Base-by-base conservation (phyloP, 1,140 invertebrate species). In the Aradophagus sp. region DNA sequence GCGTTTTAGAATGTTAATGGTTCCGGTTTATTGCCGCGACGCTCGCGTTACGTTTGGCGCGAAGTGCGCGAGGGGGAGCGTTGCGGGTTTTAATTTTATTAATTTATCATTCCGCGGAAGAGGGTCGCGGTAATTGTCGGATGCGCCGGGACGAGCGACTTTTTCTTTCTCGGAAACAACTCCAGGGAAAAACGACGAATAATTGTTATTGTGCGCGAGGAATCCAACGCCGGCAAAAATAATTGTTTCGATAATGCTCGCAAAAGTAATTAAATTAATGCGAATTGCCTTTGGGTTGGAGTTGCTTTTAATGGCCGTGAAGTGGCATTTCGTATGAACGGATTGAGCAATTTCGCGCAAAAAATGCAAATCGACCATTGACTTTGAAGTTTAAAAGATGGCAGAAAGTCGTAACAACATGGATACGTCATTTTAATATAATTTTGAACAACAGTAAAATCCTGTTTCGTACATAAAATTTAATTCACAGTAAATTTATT, bases 1-100 rank as follows among this genome's bases (percentile, higher is more conserved):
- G 34, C 27, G 26, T 41, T 61, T 61, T 35, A 41, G 36, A 61
- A 50, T 61, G 56, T 61, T 59, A 61, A 50, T 61, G 38, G 29
- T 61, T 61, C 36, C 56, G 42, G 44, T 61, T 48, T 61, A 61
- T 61, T 32, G 56, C 44, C 45, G 23, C 36, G 41, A 45, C 39
- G 34, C 23, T 39, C 16, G 16, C 34, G 42, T 47, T 47, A 38
- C 19, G 45, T 29, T 50, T 27, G 26, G 34, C 35, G 34, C 29
- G 44, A 44, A 55, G n/a, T n/a, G n/a, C n/a, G n/a, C 10, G 17
- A 15, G 53, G n/a, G 41, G 39, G 29, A 56, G 11, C 39, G 31
- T 19, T 7, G 2, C 23, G 35, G 27, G 11, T 15, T 59, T 59
- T 31, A 62, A 62, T 52, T 62, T 62, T 62, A 50, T 62, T 62